Conservation (phyloP, 1,140 invertebrate genomes). For the Amyelois transitella region DNA sequence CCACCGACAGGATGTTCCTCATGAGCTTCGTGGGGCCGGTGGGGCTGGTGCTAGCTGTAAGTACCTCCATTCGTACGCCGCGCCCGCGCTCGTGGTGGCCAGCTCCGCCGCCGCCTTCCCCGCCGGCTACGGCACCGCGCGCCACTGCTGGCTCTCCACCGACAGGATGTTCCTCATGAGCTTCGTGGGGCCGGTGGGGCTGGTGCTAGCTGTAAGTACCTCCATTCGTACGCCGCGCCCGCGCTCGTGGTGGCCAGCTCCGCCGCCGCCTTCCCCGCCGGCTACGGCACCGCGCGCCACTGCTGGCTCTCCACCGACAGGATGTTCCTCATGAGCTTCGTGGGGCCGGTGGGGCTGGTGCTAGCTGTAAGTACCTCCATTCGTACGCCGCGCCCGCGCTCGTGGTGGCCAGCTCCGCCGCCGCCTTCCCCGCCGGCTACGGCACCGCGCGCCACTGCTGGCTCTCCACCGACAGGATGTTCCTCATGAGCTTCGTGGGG, state of each 20-base stretch:
- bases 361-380: conserved; percentile 87
- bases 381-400: conserved; percentile 87
- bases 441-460: conserved; percentile 92
- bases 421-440: conserved; percentile 88
- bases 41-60: conserved; percentile 87
- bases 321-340: conserved; percentile 94
- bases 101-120: conserved; percentile 87
- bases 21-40: conserved; percentile 96
- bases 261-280: conserved; percentile 84
- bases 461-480: conserved; percentile 89
- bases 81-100: conserved; percentile 83
- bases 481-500: conserved; percentile 95
- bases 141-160: conserved; percentile 91
- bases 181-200: conserved; percentile 92
- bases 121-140: conserved; percentile 88
- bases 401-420: conserved; percentile 84
- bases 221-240: conserved; percentile 88
- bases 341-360: conserved; percentile 91
- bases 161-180: conserved; percentile 93
- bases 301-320: conserved; percentile 93
- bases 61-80: conserved; percentile 88
- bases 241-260: conserved; percentile 84
- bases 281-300: conserved; percentile 90
- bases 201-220: conserved; percentile 88
- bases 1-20: conserved; percentile 90